Evolutionary conservation across 2,888 invertebrate species (phyloP).

Genomic region (Amitus sp.): DNA sequence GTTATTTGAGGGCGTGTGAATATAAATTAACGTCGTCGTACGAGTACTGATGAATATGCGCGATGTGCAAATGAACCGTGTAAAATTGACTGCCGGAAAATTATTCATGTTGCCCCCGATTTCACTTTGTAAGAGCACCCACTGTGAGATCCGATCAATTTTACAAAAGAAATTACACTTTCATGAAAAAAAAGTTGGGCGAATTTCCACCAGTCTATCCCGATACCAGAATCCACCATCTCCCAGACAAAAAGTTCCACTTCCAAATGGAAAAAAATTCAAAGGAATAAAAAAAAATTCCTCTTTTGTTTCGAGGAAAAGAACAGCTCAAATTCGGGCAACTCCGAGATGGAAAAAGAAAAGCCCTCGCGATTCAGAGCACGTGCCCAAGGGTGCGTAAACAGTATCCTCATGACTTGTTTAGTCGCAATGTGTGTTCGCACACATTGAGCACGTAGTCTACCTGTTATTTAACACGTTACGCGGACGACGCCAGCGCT

Average conservation of each 20-base stretch:
- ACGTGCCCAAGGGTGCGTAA: slow-evolving; percentile 6
- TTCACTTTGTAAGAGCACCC: no score
- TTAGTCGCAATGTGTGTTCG: slow-evolving; percentile 8
- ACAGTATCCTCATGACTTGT: slow-evolving; percentile 10
- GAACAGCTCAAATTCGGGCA: no score
- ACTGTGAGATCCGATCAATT: no score
- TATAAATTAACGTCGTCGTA: neutral
- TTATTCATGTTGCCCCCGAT: neutral
- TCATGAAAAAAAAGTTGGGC: no score
- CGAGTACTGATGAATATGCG: slow-evolving; percentile 1
- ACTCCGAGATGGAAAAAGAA: no score
- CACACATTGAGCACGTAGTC: slow-evolving; percentile 10
- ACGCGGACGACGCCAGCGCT: slow-evolving; percentile 7
- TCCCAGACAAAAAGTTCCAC: no score
- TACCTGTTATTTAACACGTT: slow-evolving; percentile 12
- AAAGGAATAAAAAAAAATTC: no score
- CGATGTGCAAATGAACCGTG: slow-evolving; percentile 2
- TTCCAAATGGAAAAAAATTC: no score
- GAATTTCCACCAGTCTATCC: no score
- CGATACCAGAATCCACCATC: no score
- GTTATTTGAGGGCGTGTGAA: neutral
- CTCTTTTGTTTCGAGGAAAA: neutral
- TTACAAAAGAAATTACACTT: no score
- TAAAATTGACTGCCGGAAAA: neutral
- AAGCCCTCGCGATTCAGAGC: neutral